Base-by-base conservation (phyloP, 1,140 invertebrate genomes). In the Druon quercuslanigerum region DNA sequence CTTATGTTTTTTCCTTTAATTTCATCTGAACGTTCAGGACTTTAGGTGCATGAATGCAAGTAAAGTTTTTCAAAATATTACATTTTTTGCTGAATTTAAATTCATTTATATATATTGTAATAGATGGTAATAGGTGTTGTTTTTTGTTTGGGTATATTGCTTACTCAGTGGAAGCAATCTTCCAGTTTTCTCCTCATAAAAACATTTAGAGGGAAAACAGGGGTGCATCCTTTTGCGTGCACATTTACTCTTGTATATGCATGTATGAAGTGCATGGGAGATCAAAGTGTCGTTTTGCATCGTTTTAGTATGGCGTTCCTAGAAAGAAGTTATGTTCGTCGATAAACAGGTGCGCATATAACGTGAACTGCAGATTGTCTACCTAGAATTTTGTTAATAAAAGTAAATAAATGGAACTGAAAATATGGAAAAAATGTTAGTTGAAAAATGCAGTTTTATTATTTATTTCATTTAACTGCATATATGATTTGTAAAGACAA, bases 151-250 rank as follows among this genome's bases (percentile, higher is more conserved):
- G 7, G 7, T 1, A 11, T 1, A 54, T 54, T 54, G 16, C 52
- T 54, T 9, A 54, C n/a, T 54, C 8, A 9, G 75, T 66, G 76
- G 78, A 75, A 78, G 73, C 78, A 83, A 86, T 85, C 81, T 84
- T 86, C 74, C 79, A 85, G 79, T 85, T 86, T 85, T 84, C 80
- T 82, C 79, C 84, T 85, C 84, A 80, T 70, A 79, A 84, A 86
- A 86, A 82, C 84, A 60, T 60, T 14, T 14, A 16, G 3, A 33
- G 8, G 3, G 20, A 14, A 60, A 60, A 60, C 40, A 79, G 56
- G 25, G 57, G 20, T 33, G 13, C 11, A 33, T 40, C 25, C 20
- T 20, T 60, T 33, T 60, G 57, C 33, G 20, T 33, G 57, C 12
- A 60, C 13, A 60, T 25, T 16, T 33, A 20, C 57, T 8, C 40